Conservation (phyloP, 1,140 invertebrate species). For the Drosophila bocki region DNA sequence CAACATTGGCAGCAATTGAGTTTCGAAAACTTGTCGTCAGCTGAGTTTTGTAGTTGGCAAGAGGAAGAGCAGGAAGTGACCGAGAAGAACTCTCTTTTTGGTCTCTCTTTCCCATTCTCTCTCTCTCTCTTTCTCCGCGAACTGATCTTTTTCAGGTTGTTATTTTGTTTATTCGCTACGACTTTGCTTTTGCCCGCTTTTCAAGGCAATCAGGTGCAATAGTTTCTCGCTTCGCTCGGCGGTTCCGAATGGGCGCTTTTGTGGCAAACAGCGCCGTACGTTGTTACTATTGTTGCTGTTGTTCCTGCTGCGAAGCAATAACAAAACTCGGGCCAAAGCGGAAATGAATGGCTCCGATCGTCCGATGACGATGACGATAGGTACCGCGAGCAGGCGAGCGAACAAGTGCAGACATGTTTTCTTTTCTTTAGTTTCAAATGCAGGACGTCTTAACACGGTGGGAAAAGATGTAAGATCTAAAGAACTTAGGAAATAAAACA, state of each 20-base stretch:
- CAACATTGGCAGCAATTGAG: constrained; percentile 62
- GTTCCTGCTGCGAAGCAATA: constrained; percentile 43
- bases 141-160: constrained; percentile 46
- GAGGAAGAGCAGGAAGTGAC: constrained; percentile 60
- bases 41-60: constrained; percentile 53
- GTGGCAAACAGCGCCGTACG: constrained; percentile 22
- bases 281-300: constrained; percentile 47
- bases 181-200: constrained; percentile 60
- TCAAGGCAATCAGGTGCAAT: constrained; percentile 82
- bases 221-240: constrained; percentile 58
- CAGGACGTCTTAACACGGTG: constrained; percentile 5
- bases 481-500: no score
- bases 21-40: constrained; percentile 78
- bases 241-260: constrained; percentile 73
- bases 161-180: constrained; percentile 69
- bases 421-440: constrained; percentile 52
- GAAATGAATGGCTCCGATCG: constrained; percentile 69
- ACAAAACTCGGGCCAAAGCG: constrained; percentile 58
- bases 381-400: constrained; percentile 26
- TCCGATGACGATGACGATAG: constrained; percentile 30
- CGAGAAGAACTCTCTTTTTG: constrained; percentile 50
- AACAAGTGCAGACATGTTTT: constrained; percentile 73
- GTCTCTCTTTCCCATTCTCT: no score
- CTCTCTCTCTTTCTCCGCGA: constrained; percentile 31
- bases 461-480: neutral